Evolutionary conservation across 2,888 invertebrate genomes (phyloP), one percentile per base, ranked within the genome.

Genomic region (Brachyptera putata): DNA sequence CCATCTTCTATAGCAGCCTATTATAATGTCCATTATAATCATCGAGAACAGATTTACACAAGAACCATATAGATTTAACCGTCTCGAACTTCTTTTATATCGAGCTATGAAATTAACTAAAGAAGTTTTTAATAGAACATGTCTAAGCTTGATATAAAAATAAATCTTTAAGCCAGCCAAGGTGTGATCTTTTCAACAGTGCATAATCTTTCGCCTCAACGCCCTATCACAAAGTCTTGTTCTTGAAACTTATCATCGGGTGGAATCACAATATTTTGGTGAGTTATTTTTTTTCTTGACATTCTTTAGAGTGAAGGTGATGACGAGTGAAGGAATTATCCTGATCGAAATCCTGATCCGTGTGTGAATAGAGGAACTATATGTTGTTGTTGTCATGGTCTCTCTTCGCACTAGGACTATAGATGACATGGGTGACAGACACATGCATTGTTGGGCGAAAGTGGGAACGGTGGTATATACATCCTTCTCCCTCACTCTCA

Each of bases 181-280:
- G 16, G 36, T 53, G 53, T 50, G 50, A 36, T 36, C 53, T 36
- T 53, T 53, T 53, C 36, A 34, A 16, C 34, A 24, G 21, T 18
- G 36, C 34, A 53, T 34, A 53, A 36, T 36, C 53, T 53, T 18
- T 36, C 21, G 36, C 34, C 21, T 36, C 53, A 22, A 53, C 53
- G 22, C 53, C 18, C 22, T 34, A 53, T 36, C 34, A 53, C 22
- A 53, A 53, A 53, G 36, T 53, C 16, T 36, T 22, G 53, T 21
- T 43, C 21, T 30, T 36, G 56, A 50, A 41, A 24, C 21, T 59
- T 56, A 61, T 61, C 60, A 49, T 48, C 48, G 48, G 39, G 57
- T 61, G 49, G 60, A 25, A 61, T 61, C 60, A 57, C 60, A 34
- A 3, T 46, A 11, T 46, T 46, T n/a, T 21, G 18, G 18, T 43